Evolutionary conservation across 2,888 invertebrate species (phyloP).

Genomic region (Drosophila rubida): DNA sequence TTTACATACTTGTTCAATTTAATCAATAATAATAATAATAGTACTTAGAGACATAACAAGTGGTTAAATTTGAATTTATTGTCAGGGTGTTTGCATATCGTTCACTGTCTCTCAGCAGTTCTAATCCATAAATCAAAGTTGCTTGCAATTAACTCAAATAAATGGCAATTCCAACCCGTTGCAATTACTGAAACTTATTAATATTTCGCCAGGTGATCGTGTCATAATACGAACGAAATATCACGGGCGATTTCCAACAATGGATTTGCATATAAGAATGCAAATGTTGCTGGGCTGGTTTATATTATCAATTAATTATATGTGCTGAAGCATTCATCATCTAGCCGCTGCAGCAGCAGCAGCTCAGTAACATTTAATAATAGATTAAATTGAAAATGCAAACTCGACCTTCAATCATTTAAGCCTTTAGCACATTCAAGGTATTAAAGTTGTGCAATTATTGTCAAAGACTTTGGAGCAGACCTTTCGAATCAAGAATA

Average conservation of each 20-base stretch:
- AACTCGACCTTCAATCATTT: slow-evolving; percentile 31
- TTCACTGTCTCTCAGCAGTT: not conserved
- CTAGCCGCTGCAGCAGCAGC: not conserved
- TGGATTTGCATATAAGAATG: slow-evolving; percentile 31
- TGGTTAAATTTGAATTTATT: not conserved
- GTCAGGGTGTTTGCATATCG: slow-evolving; percentile 18
- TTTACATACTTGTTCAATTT: no score
- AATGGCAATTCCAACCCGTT: not conserved
- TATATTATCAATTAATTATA: slow-evolving; percentile 29
- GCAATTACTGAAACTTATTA: slow-evolving; percentile 3
- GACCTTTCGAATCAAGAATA: slow-evolving; percentile 5
- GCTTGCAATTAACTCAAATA: slow-evolving; percentile 5
- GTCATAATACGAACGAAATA: slow-evolving; percentile 25
- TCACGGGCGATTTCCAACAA: not conserved
- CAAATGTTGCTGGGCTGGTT: slow-evolving; percentile 4
- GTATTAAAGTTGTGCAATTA: slow-evolving; percentile 17
- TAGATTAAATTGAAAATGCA: slow-evolving; percentile 13
- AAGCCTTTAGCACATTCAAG: slow-evolving; percentile 13
- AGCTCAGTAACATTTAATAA: slow-evolving; percentile 22
- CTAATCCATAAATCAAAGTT: slow-evolving; percentile 12
- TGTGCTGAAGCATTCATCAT: slow-evolving; percentile 15
- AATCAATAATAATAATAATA: no score
- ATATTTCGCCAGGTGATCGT: slow-evolving; percentile 4
- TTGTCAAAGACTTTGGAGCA: slow-evolving; percentile 1
- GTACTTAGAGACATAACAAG: not conserved